Evolutionary conservation across 23 tunicate species (phyloP).

Genomic region (Ciona savignyi): DNA sequence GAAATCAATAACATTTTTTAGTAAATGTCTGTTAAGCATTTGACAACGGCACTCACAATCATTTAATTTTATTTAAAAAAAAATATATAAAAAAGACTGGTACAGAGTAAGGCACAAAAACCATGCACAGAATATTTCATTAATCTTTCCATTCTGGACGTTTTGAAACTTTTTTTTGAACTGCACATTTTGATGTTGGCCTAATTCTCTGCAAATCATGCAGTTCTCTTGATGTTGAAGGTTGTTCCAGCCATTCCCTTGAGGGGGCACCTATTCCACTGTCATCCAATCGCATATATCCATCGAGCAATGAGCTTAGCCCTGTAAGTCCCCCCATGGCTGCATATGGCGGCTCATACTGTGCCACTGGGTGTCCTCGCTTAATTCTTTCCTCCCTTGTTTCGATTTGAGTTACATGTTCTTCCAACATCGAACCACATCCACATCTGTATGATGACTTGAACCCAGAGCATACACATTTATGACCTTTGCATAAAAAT

Average conservation of each 20-base stretch:
- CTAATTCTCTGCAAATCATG: too few relatives aligned
- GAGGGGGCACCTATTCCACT: slow-evolving; percentile 86
- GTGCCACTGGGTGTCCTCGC: slow-evolving; percentile 90
- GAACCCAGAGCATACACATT: slow-evolving; percentile 40
- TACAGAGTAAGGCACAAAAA: too few relatives aligned
- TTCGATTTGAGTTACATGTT: slow-evolving; percentile 52
- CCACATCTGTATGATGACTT: slow-evolving; percentile 73
- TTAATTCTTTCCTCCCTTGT: slow-evolving; percentile 58
- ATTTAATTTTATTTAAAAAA: too few relatives aligned
- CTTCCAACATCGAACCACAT: slow-evolving; percentile 44
- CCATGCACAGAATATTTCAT: too few relatives aligned
- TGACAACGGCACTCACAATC: too few relatives aligned
- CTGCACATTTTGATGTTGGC: too few relatives aligned
- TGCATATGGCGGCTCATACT: slow-evolving; percentile 60
- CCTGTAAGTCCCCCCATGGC: slow-evolving; percentile 98
- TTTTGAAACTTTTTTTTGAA: too few relatives aligned
- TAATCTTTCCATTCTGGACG: too few relatives aligned
- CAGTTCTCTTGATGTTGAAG: slow-evolving; percentile 29
- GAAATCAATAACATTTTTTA: too few relatives aligned
- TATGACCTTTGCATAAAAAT: slow-evolving; percentile 3
- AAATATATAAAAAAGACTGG: too few relatives aligned
- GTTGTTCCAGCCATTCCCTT: slow-evolving; percentile 40
- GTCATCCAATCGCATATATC: slow-evolving; percentile 83
- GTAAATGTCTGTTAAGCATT: too few relatives aligned
- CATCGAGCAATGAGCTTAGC: slow-evolving; percentile 82